Evolutionary conservation across 2,797 vertebrate species (phyloP).

Genomic region (Otus scops): DNA sequence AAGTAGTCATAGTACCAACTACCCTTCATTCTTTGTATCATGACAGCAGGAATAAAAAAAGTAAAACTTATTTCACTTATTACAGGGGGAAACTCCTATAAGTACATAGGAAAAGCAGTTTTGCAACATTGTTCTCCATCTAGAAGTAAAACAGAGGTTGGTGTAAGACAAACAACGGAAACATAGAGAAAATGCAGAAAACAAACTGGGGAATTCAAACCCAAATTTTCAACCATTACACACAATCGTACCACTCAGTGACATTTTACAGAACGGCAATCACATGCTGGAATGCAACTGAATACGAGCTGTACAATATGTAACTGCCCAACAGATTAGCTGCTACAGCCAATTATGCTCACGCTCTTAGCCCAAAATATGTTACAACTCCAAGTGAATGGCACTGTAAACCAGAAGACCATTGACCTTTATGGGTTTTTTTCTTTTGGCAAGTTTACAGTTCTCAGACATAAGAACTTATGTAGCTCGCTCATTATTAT

Average conservation of each 20-base stretch:
- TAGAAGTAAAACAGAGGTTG: not conserved
- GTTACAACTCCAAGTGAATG: not conserved
- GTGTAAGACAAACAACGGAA: not conserved
- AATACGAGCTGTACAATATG: not conserved
- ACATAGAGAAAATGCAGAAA: not conserved
- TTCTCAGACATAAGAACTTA: not conserved
- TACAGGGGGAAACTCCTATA: fast-evolving
- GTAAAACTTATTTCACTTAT: not conserved
- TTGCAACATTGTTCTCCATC: not conserved
- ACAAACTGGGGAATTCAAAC: not conserved
- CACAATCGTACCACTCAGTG: not conserved
- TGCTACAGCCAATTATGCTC: not conserved
- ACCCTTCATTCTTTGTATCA: not conserved
- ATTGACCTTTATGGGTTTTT: not conserved
- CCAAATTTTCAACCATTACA: not conserved
- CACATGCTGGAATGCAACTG: not conserved
- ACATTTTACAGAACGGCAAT: not conserved
- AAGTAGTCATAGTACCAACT: not conserved
- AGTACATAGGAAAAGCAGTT: not conserved
- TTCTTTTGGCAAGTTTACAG: not conserved
- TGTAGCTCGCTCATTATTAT: not conserved
- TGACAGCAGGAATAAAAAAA: not conserved
- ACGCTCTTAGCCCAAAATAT: not conserved
- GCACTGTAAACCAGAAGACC: not conserved
- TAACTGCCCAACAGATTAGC: not conserved